Evolutionary conservation across 2,888 invertebrate species (phyloP), one percentile per base, ranked within the genome.

Genomic region (Drosophila austrosaltans): DNA sequence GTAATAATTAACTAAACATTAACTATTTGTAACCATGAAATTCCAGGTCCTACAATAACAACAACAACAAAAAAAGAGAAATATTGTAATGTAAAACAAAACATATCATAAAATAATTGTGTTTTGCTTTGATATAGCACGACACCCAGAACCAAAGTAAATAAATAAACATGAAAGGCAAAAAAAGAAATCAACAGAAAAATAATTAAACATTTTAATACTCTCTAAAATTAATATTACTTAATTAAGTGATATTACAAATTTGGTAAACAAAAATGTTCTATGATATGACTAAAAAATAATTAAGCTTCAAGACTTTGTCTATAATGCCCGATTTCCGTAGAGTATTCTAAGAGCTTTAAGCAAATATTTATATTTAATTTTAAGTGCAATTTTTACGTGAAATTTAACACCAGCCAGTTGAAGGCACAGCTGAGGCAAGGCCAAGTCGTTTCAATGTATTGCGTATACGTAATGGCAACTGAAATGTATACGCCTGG

Each of bases 1-100:
- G 88, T 89, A 85, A 85, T 85, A 85, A 85, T 85, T 89, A 85
- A 80, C 88, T 89, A 73, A 76, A 89, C 85, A 85, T 89, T 89
- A 85, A 87, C 86, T 85, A 85, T 85, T 85, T 85, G 89, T 85
- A 85, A 76, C 89, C 85, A 89, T 89, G 88, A 89, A 85, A 85
- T 85, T 85, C 75, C 86, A 66, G 10, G 48, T 12, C 12, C 12
- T 25, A 48, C 48, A 25, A 48, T 4, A 48, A 48, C 25, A 25
- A 44, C 1, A 22, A 22, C 6, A 20, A 8, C 16, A 7, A 8
- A 8, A 6, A 42, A 65, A 40, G 30, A 59, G 22, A 20, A n/a
- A 22, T 48, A 53, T 20, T 56, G 48, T 61, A 53, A 32, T 56
- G 48, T 61, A 28, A 48, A 40, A 61, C 53, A 64, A 54, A 69